Percentiles rank a stretch among this genome's conserved stretches.
Evolutionary conservation across 2,797 vertebrate species (phyloP).

Genomic region (Diplodus puntazzo): DNA sequence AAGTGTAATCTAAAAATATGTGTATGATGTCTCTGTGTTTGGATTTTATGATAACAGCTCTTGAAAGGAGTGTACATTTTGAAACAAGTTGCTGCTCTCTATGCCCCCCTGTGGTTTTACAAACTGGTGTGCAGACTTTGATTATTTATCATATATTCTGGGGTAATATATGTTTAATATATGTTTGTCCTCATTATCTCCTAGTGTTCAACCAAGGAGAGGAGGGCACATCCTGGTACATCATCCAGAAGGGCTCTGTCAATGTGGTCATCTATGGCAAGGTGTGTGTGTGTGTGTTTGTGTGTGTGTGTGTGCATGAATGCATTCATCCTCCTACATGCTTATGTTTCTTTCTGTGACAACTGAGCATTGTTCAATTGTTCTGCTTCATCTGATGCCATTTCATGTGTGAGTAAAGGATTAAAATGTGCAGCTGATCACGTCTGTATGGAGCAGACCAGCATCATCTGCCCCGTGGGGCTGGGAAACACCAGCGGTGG

Average conservation of each 20-base stretch:
- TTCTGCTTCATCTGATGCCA: slow-evolving; percentile 40
- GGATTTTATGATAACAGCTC: not conserved
- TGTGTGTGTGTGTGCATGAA: not conserved
- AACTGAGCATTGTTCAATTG: not conserved
- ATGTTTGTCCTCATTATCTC: slow-evolving; percentile 40
- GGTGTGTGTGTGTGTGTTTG: slow-evolving; percentile 54
- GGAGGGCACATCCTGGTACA: slow-evolving; percentile 99
- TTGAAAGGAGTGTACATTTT: too few species aligned
- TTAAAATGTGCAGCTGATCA: slow-evolving; percentile 17
- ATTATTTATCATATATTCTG: not conserved
- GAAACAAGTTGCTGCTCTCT: not conserved
- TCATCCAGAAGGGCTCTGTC: slow-evolving; percentile 98
- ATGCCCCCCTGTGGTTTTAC: not conserved
- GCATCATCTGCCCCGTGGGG: slow-evolving; percentile 25
- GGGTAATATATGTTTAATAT: not conserved
- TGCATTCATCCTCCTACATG: slow-evolving; percentile 10
- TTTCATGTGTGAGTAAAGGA: slow-evolving; percentile 26
- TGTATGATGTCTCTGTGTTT: not conserved
- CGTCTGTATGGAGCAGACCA: slow-evolving; percentile 33
- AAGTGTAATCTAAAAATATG: not conserved
- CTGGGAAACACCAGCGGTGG: slow-evolving; percentile 62
- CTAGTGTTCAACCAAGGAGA: slow-evolving; percentile 99
- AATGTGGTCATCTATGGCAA: slow-evolving; percentile 98
- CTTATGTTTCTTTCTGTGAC: slow-evolving; percentile 12
- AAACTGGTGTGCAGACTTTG: not conserved